Evolutionary conservation across 2,888 invertebrate genomes (phyloP), one percentile per base, ranked within the genome.

Genomic region (Pyralis farinalis): DNA sequence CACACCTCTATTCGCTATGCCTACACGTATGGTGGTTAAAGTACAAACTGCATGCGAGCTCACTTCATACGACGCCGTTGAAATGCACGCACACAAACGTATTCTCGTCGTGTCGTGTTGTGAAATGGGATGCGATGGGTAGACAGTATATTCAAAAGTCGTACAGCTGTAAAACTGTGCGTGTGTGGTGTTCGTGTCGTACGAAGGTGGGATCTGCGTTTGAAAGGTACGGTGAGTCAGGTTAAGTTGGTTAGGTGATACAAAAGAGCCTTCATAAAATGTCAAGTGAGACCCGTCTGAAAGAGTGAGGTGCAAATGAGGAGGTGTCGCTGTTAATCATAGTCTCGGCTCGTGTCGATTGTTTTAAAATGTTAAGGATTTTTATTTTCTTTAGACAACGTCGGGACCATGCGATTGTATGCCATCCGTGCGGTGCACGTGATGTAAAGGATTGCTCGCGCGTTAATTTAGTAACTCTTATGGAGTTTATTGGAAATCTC

Each of bases 231-330:
- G 50, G 53, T 7, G 58, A 71, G 34, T 63, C 72, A 34, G 0
- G 4, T 20, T 51, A 47, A 0, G 20, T 0, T 62, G 65, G 77
- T 47, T 25, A 32, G 45, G 28, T 16, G 42, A 54, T 44, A 79
- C 72, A 83, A 81, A 81, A 71, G 71, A 63, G 70, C 68, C 63
- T 67, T 70, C 72, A 69, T 77, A 77, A 76, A 79, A 70, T 72
- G 78, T 73, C 71, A 74, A 71, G 69, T 53, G 68, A 70, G 71
- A 69, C 64, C 57, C 55, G 61, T 56, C 61, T 69, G 64, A 72
- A 71, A 70, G 63, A 66, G 61, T 55, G 58, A 59, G 53, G 53
- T 55, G 49, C 61, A 58, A 57, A 63, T 49, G 60, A 51, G 49
- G 47, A 37, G 58, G 54, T 57, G 47, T 25, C 25, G 25, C 5